These are phyloP conservation scores for Pocillopora meandrina DNA, from an alignment of 92 coral and sea anemone genomes.

Conservation along the genomic window DNA sequence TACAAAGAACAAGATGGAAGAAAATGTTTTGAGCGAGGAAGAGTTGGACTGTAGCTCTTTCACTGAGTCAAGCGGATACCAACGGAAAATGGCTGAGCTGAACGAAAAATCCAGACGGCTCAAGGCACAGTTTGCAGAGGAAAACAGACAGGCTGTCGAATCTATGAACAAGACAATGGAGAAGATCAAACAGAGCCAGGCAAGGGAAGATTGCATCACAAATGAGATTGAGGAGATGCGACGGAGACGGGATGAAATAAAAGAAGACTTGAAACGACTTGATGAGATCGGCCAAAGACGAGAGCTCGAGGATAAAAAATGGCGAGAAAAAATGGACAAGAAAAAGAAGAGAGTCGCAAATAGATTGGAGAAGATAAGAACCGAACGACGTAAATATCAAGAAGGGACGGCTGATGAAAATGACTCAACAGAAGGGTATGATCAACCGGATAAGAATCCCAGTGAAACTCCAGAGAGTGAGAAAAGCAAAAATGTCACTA, in stretches of 20 bases:
- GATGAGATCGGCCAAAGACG: conserved; percentile 1
- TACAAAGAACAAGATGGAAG: neutral
- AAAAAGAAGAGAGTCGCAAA: neutral
- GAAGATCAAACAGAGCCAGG: conserved; percentile 3
- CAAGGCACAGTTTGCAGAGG: conserved; percentile 18
- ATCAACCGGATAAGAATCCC: neutral
- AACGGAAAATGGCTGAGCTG: conserved; percentile 6
- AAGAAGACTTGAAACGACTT: neutral
- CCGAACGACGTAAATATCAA: neutral
- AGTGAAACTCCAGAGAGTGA: neutral
- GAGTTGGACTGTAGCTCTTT: neutral
- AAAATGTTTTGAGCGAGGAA: neutral
- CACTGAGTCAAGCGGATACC: conserved; percentile 1
- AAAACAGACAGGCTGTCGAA: neutral
- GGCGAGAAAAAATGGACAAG: conserved; percentile 5
- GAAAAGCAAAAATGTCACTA: neutral
- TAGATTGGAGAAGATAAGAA: conserved; percentile 16
- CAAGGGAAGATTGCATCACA: neutral
- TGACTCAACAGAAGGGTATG: neutral
- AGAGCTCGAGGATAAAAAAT: conserved; percentile 21
- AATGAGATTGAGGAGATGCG: conserved; percentile 1
- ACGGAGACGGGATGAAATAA: neutral
- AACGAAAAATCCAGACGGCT: conserved; percentile 7
- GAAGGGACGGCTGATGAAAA: conserved; percentile 8
- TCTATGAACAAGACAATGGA: neutral